Percentiles rank a stretch among this genome's conserved stretches.
Evolutionary conservation across 2,113 vertebrate genomes (phyloP).

Genomic region (Phoxinus phoxinus): DNA sequence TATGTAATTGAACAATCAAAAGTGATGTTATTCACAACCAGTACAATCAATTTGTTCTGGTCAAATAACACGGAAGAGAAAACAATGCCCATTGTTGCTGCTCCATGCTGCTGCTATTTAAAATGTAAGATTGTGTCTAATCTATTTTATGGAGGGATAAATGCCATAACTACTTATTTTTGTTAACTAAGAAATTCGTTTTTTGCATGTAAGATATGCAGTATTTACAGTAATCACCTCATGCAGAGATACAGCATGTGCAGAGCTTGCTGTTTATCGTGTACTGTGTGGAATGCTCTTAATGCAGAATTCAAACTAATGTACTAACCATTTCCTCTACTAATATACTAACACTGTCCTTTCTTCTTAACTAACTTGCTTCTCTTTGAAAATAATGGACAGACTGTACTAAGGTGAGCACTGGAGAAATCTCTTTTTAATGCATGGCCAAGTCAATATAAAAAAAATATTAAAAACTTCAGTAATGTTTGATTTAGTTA

Average conservation of each 20-base stretch:
- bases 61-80: not conserved
- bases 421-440: conserved; percentile 33
- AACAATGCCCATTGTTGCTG: not conserved
- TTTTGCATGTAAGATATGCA: not conserved
- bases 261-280: not conserved
- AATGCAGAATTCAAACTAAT: conserved; percentile 11
- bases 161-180: not conserved
- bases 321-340: conserved; percentile 11
- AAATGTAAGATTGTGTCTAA: not conserved
- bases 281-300: not conserved
- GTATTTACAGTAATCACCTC: not conserved
- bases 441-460: conserved; percentile 37
- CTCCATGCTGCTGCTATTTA: not conserved
- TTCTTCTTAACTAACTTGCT: conserved; percentile 63
- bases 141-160: not conserved
- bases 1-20: not conserved
- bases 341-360: conserved; percentile 34
- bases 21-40: too few relatives aligned
- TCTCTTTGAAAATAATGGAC: conserved; percentile 86
- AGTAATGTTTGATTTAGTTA: conserved; percentile 9
- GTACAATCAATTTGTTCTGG: not conserved
- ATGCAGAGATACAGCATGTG: not conserved
- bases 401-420: conserved; percentile 96
- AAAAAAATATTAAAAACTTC: not conserved
- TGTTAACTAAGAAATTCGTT: not conserved